Evolutionary conservation across 2,113 vertebrate species (phyloP).

Genomic region (Austrofundulus limnaeus): DNA sequence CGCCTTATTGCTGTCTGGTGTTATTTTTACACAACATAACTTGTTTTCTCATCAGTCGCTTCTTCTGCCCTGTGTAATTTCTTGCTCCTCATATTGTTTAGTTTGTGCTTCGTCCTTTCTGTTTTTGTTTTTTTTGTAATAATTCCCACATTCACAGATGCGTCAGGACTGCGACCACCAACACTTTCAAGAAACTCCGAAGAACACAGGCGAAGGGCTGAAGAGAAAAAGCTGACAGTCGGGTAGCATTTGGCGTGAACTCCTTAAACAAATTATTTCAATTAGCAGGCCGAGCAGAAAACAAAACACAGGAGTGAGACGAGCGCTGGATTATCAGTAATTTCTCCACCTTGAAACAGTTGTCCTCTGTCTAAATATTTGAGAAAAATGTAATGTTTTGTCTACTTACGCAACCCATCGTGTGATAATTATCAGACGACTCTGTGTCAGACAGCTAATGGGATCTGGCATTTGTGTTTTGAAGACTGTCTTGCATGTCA

Average conservation of each 20-base stretch:
- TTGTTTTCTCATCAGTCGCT: background rate
- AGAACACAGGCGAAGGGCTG: conserved; percentile 5
- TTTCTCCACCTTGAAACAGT: background rate
- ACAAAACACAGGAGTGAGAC: background rate
- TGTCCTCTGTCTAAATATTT: background rate
- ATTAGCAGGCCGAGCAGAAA: conserved; percentile 1
- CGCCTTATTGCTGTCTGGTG: background rate
- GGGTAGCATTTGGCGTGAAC: background rate
- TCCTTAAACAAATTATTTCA: conserved; percentile 6
- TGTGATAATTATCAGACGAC: background rate
- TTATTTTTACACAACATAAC: conserved; percentile 4
- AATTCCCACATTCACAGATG: conserved; percentile 23
- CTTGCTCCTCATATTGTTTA: background rate
- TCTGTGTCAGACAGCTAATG: background rate
- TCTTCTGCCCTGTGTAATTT: background rate
- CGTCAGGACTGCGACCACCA: conserved; percentile 10
- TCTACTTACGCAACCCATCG: conserved; percentile 5
- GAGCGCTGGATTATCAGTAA: conserved; percentile 6
- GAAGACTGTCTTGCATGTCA: background rate
- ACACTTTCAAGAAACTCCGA: conserved; percentile 8
- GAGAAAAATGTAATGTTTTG: background rate
- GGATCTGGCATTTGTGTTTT: background rate
- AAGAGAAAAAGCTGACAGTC: background rate
- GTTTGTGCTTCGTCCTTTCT: conserved; percentile 2
- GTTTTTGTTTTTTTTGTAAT: conserved; percentile 13